phyloP scores from a whole-genome alignment of 2,888 invertebrate species.

The Netelia inedita region DNA sequence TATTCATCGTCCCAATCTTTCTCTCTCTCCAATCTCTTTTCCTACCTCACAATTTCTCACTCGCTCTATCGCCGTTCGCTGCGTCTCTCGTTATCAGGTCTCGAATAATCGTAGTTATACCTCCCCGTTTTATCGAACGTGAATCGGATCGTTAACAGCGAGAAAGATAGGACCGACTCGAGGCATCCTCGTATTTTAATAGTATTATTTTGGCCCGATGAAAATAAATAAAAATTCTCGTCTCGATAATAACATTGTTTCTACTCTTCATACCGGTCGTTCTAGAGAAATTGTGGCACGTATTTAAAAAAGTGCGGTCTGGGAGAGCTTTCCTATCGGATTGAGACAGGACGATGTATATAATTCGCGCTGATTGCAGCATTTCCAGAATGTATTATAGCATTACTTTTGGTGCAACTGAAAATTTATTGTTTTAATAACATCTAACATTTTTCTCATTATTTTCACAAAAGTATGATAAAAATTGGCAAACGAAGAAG shows the following conservation, averaged over 20 bases:
- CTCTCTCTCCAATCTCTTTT: slow-evolving; percentile 8
- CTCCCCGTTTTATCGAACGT: slow-evolving; percentile 37
- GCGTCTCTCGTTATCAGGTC: slow-evolving; percentile 59
- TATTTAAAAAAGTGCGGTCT: neutral
- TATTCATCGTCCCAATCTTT: slow-evolving; percentile 25
- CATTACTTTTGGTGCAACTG: neutral
- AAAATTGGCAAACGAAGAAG: neutral
- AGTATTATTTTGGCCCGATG: slow-evolving; percentile 36
- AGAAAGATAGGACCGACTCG: slow-evolving; percentile 4
- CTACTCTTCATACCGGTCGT: neutral
- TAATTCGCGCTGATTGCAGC: neutral
- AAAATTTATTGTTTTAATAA: no score
- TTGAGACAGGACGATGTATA: neutral
- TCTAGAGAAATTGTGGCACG: neutral
- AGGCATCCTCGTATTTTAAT: slow-evolving; percentile 41
- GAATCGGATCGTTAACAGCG: slow-evolving; percentile 56
- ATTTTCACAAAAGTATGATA: neutral
- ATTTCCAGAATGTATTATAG: neutral
- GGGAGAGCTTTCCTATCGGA: neutral
- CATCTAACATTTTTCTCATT: neutral
- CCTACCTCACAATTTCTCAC: slow-evolving; percentile 26
- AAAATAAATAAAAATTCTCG: slow-evolving; percentile 40
- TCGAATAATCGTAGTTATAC: slow-evolving; percentile 63
- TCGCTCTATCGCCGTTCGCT: slow-evolving; percentile 28
- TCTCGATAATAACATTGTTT: slow-evolving; percentile 41